Percentiles rank a stretch among this genome's conserved stretches.
Evolutionary conservation across 2,113 vertebrate genomes (phyloP).

Genomic region (Gambusia holbrooki): DNA sequence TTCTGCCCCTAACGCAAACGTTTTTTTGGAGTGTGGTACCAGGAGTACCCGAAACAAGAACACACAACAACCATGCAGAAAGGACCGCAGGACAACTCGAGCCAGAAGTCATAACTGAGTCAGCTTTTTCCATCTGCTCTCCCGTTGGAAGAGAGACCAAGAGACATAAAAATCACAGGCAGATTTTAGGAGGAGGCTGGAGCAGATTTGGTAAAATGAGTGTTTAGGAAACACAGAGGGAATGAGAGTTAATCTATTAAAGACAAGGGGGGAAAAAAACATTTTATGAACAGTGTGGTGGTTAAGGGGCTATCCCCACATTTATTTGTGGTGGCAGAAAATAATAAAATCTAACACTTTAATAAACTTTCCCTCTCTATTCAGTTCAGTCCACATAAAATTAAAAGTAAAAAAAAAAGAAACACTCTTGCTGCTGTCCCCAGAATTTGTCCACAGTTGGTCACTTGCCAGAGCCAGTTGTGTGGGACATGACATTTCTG

Average conservation of each 20-base stretch:
- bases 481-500: slow-evolving; percentile 53
- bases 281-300: slow-evolving; percentile 50
- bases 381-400: slow-evolving; percentile 7
- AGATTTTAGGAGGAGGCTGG: slow-evolving; percentile 22
- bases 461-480: slow-evolving; percentile 49
- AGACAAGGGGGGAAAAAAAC: slow-evolving; percentile 8
- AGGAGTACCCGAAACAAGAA: not conserved
- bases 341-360: not conserved
- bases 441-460: slow-evolving; percentile 34
- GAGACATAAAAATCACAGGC: slow-evolving; percentile 21
- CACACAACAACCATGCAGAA: not conserved
- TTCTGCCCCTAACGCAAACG: not conserved
- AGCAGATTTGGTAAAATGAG: slow-evolving; percentile 7
- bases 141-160: not conserved
- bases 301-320: slow-evolving; percentile 39
- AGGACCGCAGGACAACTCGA: not conserved
- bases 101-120: not conserved
- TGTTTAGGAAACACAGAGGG: slow-evolving; percentile 27
- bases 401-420: no score
- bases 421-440: slow-evolving; percentile 31
- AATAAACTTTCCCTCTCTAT: not conserved
- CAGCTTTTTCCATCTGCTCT: slow-evolving; percentile 8
- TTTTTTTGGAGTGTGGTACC: not conserved
- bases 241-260: slow-evolving; percentile 49
- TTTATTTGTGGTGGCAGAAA: slow-evolving; percentile 22